These are phyloP conservation scores for Zosterops pallidus DNA, from an alignment of 2,113 vertebrate species.

Conservation along the genomic window DNA sequence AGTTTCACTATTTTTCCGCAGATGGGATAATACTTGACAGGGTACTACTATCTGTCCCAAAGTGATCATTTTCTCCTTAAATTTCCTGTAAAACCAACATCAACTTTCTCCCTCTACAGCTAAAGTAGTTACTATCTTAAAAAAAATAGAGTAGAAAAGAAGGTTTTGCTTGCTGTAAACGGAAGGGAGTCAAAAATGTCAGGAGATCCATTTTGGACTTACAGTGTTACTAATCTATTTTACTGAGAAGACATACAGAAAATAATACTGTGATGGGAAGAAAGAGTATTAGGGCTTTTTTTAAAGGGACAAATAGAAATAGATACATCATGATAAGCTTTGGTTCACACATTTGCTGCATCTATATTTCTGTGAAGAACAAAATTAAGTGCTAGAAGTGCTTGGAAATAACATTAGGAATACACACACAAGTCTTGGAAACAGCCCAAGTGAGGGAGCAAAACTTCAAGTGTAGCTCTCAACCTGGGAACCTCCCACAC, in stretches of 20 bases:
- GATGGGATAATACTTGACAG: slow-evolving; percentile 50
- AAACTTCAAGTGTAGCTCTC: not conserved
- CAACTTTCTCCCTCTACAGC: slow-evolving; percentile 27
- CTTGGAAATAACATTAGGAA: slow-evolving; percentile 53
- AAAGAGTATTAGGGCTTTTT: not conserved
- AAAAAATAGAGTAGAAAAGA: slow-evolving; percentile 40
- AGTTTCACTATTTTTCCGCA: slow-evolving; percentile 31
- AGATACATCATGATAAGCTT: not conserved
- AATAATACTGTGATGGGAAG: not conserved
- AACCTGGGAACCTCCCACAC: slow-evolving; percentile 35
- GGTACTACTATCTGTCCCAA: slow-evolving; percentile 54
- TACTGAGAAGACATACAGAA: slow-evolving; percentile 7
- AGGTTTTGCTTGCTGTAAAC: slow-evolving; percentile 25
- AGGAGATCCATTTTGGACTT: slow-evolving; percentile 34
- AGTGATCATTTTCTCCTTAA: slow-evolving; percentile 55
- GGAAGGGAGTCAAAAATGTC: slow-evolving; percentile 11
- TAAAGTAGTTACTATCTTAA: not conserved
- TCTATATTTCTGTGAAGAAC: slow-evolving; percentile 4
- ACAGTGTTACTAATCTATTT: slow-evolving; percentile 31
- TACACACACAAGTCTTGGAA: slow-evolving; percentile 47
- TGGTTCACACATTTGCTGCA: not conserved
- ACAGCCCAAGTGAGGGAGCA: not conserved
- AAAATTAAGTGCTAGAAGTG: slow-evolving; percentile 49
- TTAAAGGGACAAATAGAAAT: not conserved
- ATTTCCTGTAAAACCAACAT: slow-evolving; percentile 49